Conservation (phyloP, 2,797 vertebrate genomes). For the Schizopygopsis malacanthus region DNA sequence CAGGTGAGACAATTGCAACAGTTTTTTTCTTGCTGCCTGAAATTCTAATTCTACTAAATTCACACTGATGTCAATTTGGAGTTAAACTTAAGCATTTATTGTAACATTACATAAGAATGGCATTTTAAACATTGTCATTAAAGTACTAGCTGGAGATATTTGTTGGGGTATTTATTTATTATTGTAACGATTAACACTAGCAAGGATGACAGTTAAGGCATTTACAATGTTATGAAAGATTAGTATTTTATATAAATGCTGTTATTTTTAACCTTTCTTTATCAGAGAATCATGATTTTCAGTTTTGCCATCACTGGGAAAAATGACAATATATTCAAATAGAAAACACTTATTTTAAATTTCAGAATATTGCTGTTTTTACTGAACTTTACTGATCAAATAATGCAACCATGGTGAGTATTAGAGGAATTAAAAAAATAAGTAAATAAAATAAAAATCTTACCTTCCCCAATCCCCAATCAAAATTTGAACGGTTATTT, state of each 20-base stretch:
- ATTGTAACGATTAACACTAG: too few relatives aligned
- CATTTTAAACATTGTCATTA: background rate
- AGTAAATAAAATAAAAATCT: background rate
- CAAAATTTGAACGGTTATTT: background rate
- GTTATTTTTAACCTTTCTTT: background rate
- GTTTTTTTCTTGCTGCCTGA: background rate
- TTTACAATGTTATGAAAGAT: too few relatives aligned
- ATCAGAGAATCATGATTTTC: background rate
- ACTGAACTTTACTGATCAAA: background rate
- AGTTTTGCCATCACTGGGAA: background rate
- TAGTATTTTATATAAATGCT: background rate
- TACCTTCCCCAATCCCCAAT: background rate
- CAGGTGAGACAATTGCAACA: conserved; percentile 70
- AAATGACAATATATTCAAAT: background rate
- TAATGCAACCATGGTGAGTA: background rate
- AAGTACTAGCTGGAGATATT: background rate
- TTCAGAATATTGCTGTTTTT: background rate
- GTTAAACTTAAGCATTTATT: background rate
- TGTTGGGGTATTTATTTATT: too few relatives aligned
- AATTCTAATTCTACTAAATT: background rate
- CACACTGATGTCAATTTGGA: background rate
- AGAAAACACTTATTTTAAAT: background rate
- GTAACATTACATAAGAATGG: background rate
- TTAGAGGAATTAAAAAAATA: too few relatives aligned
- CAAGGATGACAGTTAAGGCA: too few relatives aligned